Evolutionary conservation across 1,140 invertebrate species (phyloP).

Genomic region (Anthonomus grandis): DNA sequence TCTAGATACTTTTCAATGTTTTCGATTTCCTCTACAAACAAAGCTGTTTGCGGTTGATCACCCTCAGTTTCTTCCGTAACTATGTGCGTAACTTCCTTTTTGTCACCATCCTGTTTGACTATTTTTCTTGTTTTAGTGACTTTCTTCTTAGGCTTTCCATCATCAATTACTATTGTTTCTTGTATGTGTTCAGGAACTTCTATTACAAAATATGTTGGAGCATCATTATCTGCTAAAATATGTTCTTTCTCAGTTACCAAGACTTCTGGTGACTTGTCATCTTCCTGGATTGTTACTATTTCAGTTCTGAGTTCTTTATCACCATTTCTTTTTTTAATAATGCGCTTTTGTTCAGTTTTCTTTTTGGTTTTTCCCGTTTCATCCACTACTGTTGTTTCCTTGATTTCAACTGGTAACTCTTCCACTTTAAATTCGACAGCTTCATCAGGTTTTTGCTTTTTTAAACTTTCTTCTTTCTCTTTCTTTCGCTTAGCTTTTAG

Average conservation of each 20-base stretch:
- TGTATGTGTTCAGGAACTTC: slow-evolving; percentile 44
- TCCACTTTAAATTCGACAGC: slow-evolving; percentile 34
- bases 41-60: slow-evolving; percentile 40
- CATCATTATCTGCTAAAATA: slow-evolving; percentile 42
- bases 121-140: slow-evolving; percentile 36
- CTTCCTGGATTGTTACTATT: slow-evolving; percentile 52
- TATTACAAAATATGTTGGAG: slow-evolving; percentile 39
- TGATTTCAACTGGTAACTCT: slow-evolving; percentile 43
- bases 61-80: slow-evolving; percentile 51
- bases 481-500: slow-evolving; percentile 10
- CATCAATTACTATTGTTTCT: slow-evolving; percentile 34
- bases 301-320: slow-evolving; percentile 50
- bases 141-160: slow-evolving; percentile 32
- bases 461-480: slow-evolving; percentile 36
- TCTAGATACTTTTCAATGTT: slow-evolving; percentile 19
- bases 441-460: slow-evolving; percentile 28
- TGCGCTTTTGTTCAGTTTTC: slow-evolving; percentile 41
- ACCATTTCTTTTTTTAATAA: slow-evolving; percentile 49
- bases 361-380: slow-evolving; percentile 41
- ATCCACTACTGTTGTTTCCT: slow-evolving; percentile 44
- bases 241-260: slow-evolving; percentile 47
- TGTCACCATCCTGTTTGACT: slow-evolving; percentile 24
- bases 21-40: slow-evolving; percentile 33
- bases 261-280: slow-evolving; percentile 44
- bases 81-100: slow-evolving; percentile 21